phyloP scores from a whole-genome alignment of 2,888 invertebrate species.

The Heteromurus nitidus region DNA sequence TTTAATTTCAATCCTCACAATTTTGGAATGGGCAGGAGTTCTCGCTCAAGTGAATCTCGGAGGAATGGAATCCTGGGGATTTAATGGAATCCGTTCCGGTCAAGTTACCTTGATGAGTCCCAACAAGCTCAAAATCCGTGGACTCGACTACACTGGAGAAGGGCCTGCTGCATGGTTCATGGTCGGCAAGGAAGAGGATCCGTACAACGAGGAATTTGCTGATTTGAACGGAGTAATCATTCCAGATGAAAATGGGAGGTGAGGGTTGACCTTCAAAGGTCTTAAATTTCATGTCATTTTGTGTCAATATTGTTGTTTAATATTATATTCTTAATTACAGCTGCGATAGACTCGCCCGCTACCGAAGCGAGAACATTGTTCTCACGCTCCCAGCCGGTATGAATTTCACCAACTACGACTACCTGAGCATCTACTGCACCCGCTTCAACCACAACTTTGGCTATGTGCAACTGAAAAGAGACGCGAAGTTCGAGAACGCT shows the following conservation, averaged over 20 bases:
- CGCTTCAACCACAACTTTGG: slow-evolving; percentile 92
- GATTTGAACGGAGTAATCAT: slow-evolving; percentile 64
- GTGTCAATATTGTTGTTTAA: background rate
- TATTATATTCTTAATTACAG: slow-evolving; percentile 75
- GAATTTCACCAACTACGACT: slow-evolving; percentile 92
- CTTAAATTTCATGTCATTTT: background rate
- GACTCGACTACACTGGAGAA: slow-evolving; percentile 64
- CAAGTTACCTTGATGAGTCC: slow-evolving; percentile 67
- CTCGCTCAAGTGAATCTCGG: slow-evolving; percentile 47
- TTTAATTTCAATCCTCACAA: no score
- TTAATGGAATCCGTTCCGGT: slow-evolving; percentile 62
- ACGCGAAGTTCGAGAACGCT: slow-evolving; percentile 79
- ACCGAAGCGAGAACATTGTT: slow-evolving; percentile 93
- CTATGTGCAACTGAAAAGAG: slow-evolving; percentile 89
- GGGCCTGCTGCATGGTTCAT: slow-evolving; percentile 69
- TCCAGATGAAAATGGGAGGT: slow-evolving; percentile 71
- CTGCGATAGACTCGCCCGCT: slow-evolving; percentile 85
- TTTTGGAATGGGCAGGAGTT: no score
- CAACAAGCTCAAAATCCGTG: slow-evolving; percentile 68
- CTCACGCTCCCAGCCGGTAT: slow-evolving; percentile 88
- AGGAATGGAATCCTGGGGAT: slow-evolving; percentile 60
- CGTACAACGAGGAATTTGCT: slow-evolving; percentile 63
- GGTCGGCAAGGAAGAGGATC: slow-evolving; percentile 65
- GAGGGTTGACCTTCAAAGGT: background rate
- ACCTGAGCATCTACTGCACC: slow-evolving; percentile 93